These are phyloP conservation scores for Steromphala cineraria DNA, from an alignment of 2,888 invertebrate genomes.

Conservation along the genomic window DNA sequence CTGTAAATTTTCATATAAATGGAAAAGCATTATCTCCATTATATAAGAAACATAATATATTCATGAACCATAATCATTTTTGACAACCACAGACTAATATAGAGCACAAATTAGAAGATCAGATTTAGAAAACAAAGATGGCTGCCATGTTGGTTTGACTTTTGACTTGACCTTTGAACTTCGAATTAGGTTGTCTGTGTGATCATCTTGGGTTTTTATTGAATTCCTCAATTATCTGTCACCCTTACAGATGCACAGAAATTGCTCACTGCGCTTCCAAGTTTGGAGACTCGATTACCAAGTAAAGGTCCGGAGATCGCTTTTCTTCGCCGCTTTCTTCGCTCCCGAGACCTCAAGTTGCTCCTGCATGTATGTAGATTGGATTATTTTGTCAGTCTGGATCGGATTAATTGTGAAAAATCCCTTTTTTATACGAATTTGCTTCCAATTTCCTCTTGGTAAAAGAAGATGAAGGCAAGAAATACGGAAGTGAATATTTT, in stretches of 20 bases:
- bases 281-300: conserved; percentile 51
- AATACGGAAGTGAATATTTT: too few species aligned
- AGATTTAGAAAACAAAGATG: too few species aligned
- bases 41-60: too few species aligned
- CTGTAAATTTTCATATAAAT: too few species aligned
- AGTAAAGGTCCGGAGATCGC: conserved; percentile 58
- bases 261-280: conserved; percentile 54
- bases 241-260: conserved; percentile 58
- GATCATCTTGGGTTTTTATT: not conserved
- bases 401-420: not conserved
- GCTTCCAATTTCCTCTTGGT: too few species aligned
- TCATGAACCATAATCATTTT: too few species aligned
- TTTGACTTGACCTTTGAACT: not conserved
- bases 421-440: too few species aligned
- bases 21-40: too few species aligned
- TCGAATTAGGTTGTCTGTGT: not conserved
- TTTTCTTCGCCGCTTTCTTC: conserved; percentile 59
- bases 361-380: conserved; percentile 56
- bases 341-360: conserved; percentile 57
- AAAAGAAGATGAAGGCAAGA: too few species aligned
- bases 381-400: not conserved
- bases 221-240: not conserved
- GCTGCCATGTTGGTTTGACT: not conserved
- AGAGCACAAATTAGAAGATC: too few species aligned
- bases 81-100: too few species aligned